phyloP scores from a whole-genome alignment of 2,888 invertebrate species.

The Stenolophus ochropezus region DNA sequence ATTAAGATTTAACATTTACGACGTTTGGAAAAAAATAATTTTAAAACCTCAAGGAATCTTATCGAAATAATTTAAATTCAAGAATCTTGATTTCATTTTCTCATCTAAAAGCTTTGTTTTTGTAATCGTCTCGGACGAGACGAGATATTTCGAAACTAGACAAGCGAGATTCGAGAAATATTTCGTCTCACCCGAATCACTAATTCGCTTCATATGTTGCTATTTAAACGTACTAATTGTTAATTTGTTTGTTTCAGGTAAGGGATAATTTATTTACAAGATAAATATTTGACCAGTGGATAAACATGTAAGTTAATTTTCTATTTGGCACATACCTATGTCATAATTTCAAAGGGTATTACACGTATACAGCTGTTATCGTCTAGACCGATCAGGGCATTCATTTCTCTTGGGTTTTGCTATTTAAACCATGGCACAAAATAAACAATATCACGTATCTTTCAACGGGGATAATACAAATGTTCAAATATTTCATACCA shows the following conservation, averaged over 20 bases:
- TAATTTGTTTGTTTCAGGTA: constrained; percentile 26
- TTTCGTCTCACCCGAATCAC: too few relatives aligned
- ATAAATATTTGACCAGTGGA: neutral
- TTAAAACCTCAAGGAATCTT: too few relatives aligned
- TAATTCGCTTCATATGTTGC: too few relatives aligned
- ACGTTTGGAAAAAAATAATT: too few relatives aligned
- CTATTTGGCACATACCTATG: constrained; percentile 7
- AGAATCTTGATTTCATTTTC: too few relatives aligned
- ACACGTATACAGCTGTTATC: neutral
- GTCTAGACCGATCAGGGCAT: neutral
- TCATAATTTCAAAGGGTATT: constrained; percentile 17
- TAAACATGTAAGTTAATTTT: constrained; percentile 30
- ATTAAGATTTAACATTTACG: too few relatives aligned
- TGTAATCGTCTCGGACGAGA: too few relatives aligned
- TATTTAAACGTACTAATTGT: neutral
- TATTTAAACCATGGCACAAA: neutral
- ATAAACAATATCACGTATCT: neutral
- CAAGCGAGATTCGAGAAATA: too few relatives aligned
- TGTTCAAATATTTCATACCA: neutral
- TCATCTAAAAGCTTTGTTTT: too few relatives aligned
- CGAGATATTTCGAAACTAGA: too few relatives aligned
- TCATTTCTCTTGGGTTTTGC: neutral
- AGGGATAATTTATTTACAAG: constrained; percentile 14
- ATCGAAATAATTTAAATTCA: too few relatives aligned
- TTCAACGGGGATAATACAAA: neutral